These are phyloP conservation scores for Nothura maculosa DNA, from an alignment of 2,797 vertebrate genomes.

Conservation along the genomic window DNA sequence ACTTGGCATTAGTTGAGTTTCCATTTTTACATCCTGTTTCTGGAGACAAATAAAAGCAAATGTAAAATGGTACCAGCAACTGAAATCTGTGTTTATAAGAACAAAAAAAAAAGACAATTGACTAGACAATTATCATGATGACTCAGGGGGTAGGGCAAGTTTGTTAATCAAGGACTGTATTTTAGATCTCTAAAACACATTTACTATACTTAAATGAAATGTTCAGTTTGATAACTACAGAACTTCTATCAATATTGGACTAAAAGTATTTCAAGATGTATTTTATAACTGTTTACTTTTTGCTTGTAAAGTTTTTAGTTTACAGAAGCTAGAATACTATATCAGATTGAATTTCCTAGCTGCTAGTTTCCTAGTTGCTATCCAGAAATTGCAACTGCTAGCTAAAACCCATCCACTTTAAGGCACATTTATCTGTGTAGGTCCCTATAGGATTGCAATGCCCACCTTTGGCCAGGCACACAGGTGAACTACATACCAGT, in stretches of 20 bases:
- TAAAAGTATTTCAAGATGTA: background rate
- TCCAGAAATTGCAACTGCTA: background rate
- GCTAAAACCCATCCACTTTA: background rate
- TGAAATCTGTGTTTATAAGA: background rate
- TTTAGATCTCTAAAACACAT: background rate
- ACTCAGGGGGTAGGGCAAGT: background rate
- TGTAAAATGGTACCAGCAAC: background rate
- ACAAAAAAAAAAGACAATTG: background rate
- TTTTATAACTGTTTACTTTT: background rate
- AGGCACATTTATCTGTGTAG: fast-evolving
- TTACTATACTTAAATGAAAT: background rate
- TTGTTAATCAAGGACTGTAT: background rate
- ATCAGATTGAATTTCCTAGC: background rate
- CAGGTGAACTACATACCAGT: background rate
- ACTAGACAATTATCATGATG: background rate
- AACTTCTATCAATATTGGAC: background rate
- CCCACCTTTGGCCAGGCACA: background rate
- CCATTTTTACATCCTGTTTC: background rate
- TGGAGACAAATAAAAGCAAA: background rate
- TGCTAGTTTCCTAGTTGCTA: background rate
- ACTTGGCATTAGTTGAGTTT: background rate
- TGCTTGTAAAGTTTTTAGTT: background rate
- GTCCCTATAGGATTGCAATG: background rate
- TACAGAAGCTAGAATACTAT: background rate
- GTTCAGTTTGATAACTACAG: background rate